phyloP scores from a whole-genome alignment of 2,113 vertebrate species.

The Grammomys dolichurus region DNA sequence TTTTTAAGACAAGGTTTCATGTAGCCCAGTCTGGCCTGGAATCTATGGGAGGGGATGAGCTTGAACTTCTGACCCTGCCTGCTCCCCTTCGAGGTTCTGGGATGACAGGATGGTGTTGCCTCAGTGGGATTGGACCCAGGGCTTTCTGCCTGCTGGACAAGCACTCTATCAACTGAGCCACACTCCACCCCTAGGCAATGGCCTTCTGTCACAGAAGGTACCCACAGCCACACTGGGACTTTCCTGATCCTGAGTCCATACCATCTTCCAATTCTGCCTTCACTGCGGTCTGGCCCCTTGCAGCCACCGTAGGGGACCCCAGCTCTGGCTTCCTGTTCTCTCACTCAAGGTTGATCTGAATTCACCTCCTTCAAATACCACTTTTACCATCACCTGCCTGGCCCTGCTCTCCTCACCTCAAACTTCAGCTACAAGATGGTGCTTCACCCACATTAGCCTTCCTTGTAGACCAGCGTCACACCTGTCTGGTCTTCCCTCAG shows the following conservation, averaged over 20 bases:
- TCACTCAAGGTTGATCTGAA: neutral
- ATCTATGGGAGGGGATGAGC: too few relatives aligned
- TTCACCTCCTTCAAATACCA: neutral
- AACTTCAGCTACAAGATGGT: too few relatives aligned
- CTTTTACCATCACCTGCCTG: neutral
- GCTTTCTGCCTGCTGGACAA: neutral
- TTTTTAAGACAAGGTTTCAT: neutral
- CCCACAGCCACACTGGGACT: neutral
- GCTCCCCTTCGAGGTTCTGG: neutral
- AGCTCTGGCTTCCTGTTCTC: neutral
- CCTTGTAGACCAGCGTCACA: too few relatives aligned
- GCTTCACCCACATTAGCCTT: rapidly evolving
- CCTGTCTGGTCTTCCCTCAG: neutral
- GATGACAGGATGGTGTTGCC: neutral
- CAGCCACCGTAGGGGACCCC: rapidly evolving
- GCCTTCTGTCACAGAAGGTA: neutral
- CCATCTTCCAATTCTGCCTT: neutral
- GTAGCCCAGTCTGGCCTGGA: neutral
- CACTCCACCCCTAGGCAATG: rapidly evolving
- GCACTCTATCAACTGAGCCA: neutral
- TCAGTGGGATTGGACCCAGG: neutral
- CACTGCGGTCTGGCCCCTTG: neutral
- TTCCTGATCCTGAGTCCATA: neutral
- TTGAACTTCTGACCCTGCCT: neutral
- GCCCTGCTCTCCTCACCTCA: neutral